phyloP scores from a whole-genome alignment of 2,113 vertebrate genomes.

The Varanus salvator region DNA sequence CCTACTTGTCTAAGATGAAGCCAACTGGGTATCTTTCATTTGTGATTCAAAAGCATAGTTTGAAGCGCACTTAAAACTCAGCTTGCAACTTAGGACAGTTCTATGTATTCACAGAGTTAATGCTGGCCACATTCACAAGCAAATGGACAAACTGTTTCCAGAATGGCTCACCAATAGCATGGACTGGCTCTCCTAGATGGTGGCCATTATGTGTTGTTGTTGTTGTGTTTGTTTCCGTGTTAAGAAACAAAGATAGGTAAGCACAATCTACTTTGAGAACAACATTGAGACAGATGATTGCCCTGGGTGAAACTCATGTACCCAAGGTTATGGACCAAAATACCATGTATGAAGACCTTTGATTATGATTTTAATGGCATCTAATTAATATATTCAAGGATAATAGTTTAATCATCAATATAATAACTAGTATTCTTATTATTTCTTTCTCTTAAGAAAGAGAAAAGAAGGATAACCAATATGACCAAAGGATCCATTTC shows the following conservation, averaged over 20 bases:
- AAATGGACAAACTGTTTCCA: background rate
- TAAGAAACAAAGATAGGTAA: background rate
- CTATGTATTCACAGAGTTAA: background rate
- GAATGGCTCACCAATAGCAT: background rate
- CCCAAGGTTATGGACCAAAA: background rate
- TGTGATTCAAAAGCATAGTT: constrained; percentile 47
- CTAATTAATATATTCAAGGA: background rate
- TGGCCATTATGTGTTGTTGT: background rate
- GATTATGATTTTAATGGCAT: background rate
- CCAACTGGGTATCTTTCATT: constrained; percentile 25
- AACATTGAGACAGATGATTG: background rate
- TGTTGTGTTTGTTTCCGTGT: background rate
- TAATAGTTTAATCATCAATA: too few species aligned
- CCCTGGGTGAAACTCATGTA: background rate
- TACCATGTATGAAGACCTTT: background rate
- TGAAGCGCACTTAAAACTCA: constrained; percentile 34
- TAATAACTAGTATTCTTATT: too few species aligned
- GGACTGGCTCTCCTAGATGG: background rate
- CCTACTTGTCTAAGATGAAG: constrained; percentile 72
- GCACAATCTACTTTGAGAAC: background rate
- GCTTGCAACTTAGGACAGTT: background rate
- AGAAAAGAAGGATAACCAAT: background rate
- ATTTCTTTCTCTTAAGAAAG: too few species aligned
- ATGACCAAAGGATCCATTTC: background rate
- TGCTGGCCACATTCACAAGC: background rate